phyloP scores from a whole-genome alignment of 2,888 invertebrate genomes.

The Cephus rjabovi region DNA sequence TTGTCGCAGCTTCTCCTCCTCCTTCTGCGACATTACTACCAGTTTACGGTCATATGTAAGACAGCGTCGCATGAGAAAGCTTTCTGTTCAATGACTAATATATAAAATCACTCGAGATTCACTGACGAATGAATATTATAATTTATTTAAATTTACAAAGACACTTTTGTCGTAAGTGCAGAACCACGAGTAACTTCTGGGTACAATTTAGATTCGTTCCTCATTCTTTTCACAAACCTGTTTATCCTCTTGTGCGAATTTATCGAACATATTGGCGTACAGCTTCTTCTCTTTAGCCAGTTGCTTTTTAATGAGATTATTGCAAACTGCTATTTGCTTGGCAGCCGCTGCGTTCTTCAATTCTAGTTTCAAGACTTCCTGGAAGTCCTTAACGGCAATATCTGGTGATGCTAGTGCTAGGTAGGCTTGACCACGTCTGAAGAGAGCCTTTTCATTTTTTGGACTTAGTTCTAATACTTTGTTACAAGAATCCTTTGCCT shows the following conservation, averaged over 20 bases:
- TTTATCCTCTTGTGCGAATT: conserved; percentile 84
- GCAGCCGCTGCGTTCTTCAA: conserved; percentile 90
- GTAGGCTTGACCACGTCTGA: conserved; percentile 86
- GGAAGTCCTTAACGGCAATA: conserved; percentile 82
- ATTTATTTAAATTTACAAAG: background rate
- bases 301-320: conserved; percentile 79
- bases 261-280: conserved; percentile 96
- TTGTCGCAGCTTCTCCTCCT: conserved; percentile 76
- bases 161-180: no score
- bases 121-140: background rate
- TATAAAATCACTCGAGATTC: background rate
- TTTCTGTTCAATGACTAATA: no score
- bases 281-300: conserved; percentile 85
- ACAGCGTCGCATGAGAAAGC: no score
- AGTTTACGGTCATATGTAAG: conserved; percentile 33
- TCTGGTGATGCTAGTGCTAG: conserved; percentile 82
- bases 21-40: conserved; percentile 72
- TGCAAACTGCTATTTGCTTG: conserved; percentile 80
- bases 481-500: conserved; percentile 81
- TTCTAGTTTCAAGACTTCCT: conserved; percentile 80
- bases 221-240: conserved; percentile 64
- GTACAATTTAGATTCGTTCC: conserved; percentile 8
- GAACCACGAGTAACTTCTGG: no score
- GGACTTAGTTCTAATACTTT: conserved; percentile 81
- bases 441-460: conserved; percentile 89